Conservation (phyloP, 2,113 vertebrate genomes). For the Uropsilus gracilis region DNA sequence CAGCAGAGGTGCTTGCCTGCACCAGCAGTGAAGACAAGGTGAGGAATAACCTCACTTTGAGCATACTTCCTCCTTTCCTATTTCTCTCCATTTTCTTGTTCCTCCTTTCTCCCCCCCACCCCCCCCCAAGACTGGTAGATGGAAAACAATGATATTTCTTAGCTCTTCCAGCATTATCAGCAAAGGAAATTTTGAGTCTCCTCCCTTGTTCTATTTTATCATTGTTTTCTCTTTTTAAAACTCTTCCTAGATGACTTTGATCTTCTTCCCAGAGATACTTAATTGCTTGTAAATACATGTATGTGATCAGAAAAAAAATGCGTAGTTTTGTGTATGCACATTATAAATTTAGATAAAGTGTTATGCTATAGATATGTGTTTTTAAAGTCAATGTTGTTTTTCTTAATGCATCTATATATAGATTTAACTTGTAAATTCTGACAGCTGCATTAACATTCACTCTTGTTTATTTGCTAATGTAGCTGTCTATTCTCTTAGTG, state of each 20-base stretch:
- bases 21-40: not conserved
- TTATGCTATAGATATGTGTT: not conserved
- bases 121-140: too few relatives aligned
- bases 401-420: not conserved
- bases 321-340: not conserved
- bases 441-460: not conserved
- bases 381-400: not conserved
- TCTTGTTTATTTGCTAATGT: not conserved
- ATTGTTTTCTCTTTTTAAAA: not conserved
- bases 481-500: not conserved
- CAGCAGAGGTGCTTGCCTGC: not conserved
- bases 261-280: not conserved
- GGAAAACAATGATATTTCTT: not conserved
- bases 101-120: not conserved
- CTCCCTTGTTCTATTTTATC: not conserved
- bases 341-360: not conserved
- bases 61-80: not conserved
- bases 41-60: not conserved
- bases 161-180: not conserved
- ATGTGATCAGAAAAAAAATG: too few relatives aligned
- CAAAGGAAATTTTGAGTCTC: not conserved
- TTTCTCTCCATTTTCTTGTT: not conserved
- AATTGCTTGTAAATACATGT: too few relatives aligned
- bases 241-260: not conserved
- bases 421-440: not conserved